Evolutionary conservation across 2,888 invertebrate genomes (phyloP).

Genomic region (Ectropis crepuscularia): DNA sequence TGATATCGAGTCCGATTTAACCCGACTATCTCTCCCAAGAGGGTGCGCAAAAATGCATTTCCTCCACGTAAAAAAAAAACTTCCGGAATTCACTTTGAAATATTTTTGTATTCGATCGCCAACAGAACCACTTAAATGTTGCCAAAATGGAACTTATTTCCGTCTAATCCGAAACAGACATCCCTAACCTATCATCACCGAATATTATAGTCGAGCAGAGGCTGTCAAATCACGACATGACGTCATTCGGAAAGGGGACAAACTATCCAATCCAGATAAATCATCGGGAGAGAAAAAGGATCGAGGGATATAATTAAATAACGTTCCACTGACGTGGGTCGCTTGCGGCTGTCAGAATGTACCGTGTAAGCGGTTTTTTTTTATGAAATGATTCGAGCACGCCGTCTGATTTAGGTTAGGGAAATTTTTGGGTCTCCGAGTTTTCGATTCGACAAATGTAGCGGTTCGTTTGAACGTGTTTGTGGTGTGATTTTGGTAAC

Average conservation of each 20-base stretch:
- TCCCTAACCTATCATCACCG: slow-evolving; percentile 24
- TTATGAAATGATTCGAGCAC: slow-evolving; percentile 13
- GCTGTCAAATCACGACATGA: slow-evolving; percentile 22
- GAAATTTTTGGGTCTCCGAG: slow-evolving; percentile 4
- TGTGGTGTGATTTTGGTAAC: no score
- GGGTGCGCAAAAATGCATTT: no score
- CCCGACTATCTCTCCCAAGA: no score
- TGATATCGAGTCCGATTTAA: no score
- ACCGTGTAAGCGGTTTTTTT: slow-evolving; percentile 30
- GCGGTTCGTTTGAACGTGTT: no score
- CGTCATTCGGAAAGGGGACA: slow-evolving; percentile 22
- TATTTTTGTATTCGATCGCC: no score
- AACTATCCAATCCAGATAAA: slow-evolving; percentile 33
- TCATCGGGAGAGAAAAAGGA: slow-evolving; percentile 28
- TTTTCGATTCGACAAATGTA: neutral
- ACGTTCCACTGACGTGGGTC: slow-evolving; percentile 36
- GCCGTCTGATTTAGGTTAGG: slow-evolving; percentile 12
- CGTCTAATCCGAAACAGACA: neutral
- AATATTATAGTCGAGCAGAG: slow-evolving; percentile 18
- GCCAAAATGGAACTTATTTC: slow-evolving; percentile 2
- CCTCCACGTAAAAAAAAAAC: no score
- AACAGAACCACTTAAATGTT: neutral
- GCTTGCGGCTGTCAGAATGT: slow-evolving; percentile 32
- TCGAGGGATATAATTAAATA: slow-evolving; percentile 39
- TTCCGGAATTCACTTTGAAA: no score